phyloP scores from a whole-genome alignment of 2,888 invertebrate species.

The Hemithea aestivaria region DNA sequence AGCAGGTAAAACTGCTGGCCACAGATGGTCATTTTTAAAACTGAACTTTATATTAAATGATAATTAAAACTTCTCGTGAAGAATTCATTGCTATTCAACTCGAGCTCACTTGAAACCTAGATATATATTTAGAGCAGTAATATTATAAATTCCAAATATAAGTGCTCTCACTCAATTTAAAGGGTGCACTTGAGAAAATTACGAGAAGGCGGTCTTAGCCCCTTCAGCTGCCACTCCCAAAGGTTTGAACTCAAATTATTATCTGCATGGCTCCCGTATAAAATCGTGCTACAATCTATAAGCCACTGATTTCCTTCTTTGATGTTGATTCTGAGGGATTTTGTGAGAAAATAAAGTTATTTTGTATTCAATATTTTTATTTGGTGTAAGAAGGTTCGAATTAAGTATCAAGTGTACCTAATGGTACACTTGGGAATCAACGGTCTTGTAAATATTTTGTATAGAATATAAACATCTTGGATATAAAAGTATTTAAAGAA shows the following conservation, averaged over 20 bases:
- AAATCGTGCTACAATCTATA: conserved; percentile 41
- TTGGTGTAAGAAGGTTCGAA: too few species aligned
- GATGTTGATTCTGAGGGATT: conserved; percentile 15
- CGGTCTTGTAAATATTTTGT: too few species aligned
- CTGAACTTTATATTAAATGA: background rate
- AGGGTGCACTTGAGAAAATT: conserved; percentile 72
- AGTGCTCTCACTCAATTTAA: conserved; percentile 66
- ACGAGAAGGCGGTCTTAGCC: conserved; percentile 68
- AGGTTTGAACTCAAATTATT: conserved; percentile 66
- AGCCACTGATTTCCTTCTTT: conserved; percentile 32
- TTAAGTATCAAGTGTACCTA: too few species aligned
- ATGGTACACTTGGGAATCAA: too few species aligned
- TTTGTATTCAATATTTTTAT: background rate
- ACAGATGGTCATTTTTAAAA: too few species aligned
- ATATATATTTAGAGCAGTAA: conserved; percentile 64
- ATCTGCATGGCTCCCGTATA: conserved; percentile 50
- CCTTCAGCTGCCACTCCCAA: conserved; percentile 62
- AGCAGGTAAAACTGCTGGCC: too few species aligned
- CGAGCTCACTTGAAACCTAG: conserved; percentile 44
- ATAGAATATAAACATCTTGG: too few species aligned
- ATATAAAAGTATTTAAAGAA: too few species aligned
- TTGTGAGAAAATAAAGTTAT: conserved; percentile 2
- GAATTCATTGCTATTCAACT: conserved; percentile 49
- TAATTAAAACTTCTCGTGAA: conserved; percentile 15
- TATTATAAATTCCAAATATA: conserved; percentile 75